A percentile compares a stretch with the other conserved stretches of the same genome.
Evolutionary conservation across 2,113 vertebrate genomes (phyloP).

Genomic region (Anseranas semipalmata): DNA sequence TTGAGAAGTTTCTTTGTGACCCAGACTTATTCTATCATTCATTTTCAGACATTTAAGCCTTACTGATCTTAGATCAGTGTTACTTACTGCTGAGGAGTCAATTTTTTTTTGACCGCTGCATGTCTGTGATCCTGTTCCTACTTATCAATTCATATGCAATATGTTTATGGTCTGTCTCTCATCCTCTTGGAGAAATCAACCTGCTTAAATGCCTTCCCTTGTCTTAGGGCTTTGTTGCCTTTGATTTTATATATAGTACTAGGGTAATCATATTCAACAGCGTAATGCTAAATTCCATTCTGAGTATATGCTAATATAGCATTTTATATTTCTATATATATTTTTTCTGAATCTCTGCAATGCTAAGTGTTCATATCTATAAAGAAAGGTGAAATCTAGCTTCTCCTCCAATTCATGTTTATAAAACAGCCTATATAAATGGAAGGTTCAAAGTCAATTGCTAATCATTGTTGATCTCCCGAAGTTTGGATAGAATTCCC

Average conservation of each 20-base stretch:
- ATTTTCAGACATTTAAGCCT: not conserved
- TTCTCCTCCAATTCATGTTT: not conserved
- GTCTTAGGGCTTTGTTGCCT: not conserved
- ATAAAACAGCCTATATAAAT: not conserved
- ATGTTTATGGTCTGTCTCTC: not conserved
- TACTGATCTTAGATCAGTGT: not conserved
- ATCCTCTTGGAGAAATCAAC: not conserved
- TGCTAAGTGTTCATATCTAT: not conserved
- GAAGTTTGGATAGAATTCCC: not conserved
- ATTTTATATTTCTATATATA: not conserved
- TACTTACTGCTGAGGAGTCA: not conserved
- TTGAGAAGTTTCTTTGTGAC: not conserved
- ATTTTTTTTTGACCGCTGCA: not conserved
- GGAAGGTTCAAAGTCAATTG: not conserved
- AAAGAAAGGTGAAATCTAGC: not conserved
- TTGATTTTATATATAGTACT: not conserved
- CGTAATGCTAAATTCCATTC: not conserved
- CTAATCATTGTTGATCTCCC: not conserved
- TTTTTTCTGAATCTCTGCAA: not conserved
- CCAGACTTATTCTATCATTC: not conserved
- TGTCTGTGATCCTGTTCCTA: not conserved
- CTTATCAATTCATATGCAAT: not conserved
- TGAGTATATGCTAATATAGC: not conserved
- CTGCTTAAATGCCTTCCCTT: not conserved
- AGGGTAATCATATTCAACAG: not conserved